Evolutionary conservation across 2,113 vertebrate genomes (phyloP).

Genomic region (Neodon shergylaensis): DNA sequence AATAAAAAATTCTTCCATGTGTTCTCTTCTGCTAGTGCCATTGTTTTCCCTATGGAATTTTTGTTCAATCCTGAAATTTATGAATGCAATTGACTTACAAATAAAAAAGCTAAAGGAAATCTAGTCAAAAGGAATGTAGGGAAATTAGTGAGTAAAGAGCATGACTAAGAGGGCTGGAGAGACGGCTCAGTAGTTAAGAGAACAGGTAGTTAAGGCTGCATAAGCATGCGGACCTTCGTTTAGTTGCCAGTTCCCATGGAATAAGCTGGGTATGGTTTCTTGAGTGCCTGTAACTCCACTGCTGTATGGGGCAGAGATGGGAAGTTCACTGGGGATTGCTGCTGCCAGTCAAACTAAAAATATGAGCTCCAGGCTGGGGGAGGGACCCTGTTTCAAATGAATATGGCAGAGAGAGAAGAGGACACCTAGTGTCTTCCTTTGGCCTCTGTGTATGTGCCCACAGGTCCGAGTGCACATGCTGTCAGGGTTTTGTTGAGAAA

Average conservation of each 20-base stretch:
- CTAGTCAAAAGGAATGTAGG: neutral
- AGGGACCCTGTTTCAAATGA: neutral
- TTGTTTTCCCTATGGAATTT: neutral
- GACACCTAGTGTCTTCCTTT: neutral
- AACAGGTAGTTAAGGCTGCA: neutral
- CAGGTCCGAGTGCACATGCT: neutral
- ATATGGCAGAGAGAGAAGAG: neutral
- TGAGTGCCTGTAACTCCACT: neutral
- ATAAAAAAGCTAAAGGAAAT: neutral
- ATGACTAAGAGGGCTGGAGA: neutral
- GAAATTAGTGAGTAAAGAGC: neutral
- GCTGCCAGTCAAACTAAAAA: neutral
- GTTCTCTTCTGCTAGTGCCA: neutral
- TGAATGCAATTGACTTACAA: neutral
- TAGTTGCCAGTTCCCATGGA: neutral
- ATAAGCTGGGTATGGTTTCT: neutral
- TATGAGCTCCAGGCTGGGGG: neutral
- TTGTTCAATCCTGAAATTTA: neutral
- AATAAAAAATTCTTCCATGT: neutral
- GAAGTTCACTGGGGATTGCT: neutral
- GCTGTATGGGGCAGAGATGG: neutral
- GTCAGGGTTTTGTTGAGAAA: neutral
- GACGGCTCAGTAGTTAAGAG: neutral
- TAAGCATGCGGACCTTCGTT: neutral
- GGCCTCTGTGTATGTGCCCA: neutral